A percentile compares a stretch with the other conserved stretches of the same genome.
phyloP scores from a whole-genome alignment of 2,797 vertebrate genomes.

The Columba guinea region DNA sequence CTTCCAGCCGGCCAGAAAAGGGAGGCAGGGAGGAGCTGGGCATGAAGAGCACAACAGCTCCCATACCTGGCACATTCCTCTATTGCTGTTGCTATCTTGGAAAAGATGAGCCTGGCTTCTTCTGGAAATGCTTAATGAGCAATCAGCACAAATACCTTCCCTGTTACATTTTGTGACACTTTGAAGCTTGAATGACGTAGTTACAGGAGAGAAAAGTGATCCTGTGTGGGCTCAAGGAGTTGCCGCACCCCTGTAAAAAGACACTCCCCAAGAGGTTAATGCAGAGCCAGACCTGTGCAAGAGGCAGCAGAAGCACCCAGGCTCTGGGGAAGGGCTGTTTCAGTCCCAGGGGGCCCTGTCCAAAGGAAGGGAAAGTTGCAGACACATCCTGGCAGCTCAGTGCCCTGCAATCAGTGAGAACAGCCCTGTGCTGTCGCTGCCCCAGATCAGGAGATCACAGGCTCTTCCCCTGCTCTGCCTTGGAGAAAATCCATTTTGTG shows the following conservation, averaged over 20 bases:
- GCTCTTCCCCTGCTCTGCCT: background rate
- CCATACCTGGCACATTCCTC: background rate
- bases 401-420: background rate
- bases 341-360: rapidly evolving
- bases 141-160: conserved; percentile 2
- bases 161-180: background rate
- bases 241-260: background rate
- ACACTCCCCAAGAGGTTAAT: background rate
- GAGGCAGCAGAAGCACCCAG: background rate
- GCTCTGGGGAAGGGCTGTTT: background rate
- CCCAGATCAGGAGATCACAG: background rate
- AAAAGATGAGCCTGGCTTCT: conserved; percentile 8
- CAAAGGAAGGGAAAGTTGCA: background rate
- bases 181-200: background rate
- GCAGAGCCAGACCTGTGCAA: background rate
- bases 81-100: background rate
- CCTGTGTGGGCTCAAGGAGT: background rate
- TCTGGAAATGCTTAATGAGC: conserved; percentile 19
- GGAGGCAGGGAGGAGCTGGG: background rate
- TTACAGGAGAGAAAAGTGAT: background rate
- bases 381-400: rapidly evolving
- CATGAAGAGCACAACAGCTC: background rate
- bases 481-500: background rate
- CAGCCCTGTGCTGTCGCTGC: background rate
- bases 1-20: background rate